These are phyloP conservation scores for Piscicola geometra DNA, from an alignment of 2,888 invertebrate species.

Conservation along the genomic window DNA sequence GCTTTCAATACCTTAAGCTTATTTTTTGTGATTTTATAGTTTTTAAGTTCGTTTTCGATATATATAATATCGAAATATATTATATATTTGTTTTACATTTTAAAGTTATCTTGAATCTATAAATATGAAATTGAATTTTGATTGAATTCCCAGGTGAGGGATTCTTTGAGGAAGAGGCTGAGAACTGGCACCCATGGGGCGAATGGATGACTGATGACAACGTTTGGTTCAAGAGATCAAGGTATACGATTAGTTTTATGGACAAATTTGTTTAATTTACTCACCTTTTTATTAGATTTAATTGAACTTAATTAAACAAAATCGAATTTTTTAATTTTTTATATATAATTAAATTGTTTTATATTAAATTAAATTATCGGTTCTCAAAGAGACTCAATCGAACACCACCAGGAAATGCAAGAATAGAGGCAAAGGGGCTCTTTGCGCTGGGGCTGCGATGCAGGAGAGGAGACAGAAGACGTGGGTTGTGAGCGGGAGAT, in stretches of 20 bases:
- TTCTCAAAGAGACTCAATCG: too few species aligned
- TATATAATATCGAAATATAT: background rate
- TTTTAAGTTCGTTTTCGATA: background rate
- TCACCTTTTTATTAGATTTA: too few species aligned
- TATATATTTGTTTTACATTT: slow-evolving; percentile 14
- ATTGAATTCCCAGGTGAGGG: too few species aligned
- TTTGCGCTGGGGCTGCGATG: background rate
- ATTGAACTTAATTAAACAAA: too few species aligned
- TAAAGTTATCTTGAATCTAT: too few species aligned
- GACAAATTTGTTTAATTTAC: too few species aligned
- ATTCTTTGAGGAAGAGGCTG: slow-evolving; percentile 20
- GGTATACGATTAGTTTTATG: too few species aligned
- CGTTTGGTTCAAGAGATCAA: slow-evolving; percentile 22
- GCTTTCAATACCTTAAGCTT: background rate
- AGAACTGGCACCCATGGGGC: slow-evolving; percentile 19
- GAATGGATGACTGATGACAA: slow-evolving; percentile 13
- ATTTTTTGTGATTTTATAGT: background rate
- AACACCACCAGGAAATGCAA: background rate
- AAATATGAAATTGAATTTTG: too few species aligned
- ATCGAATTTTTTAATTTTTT: too few species aligned
- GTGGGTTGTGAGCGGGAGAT: background rate
- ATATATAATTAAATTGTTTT: too few species aligned
- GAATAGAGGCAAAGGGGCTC: background rate
- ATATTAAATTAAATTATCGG: too few species aligned
- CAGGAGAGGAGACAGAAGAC: background rate